Percentiles rank a stretch among this genome's conserved stretches.
Conservation (phyloP, 2,113 vertebrate genomes). For the Raphicerus campestris region DNA sequence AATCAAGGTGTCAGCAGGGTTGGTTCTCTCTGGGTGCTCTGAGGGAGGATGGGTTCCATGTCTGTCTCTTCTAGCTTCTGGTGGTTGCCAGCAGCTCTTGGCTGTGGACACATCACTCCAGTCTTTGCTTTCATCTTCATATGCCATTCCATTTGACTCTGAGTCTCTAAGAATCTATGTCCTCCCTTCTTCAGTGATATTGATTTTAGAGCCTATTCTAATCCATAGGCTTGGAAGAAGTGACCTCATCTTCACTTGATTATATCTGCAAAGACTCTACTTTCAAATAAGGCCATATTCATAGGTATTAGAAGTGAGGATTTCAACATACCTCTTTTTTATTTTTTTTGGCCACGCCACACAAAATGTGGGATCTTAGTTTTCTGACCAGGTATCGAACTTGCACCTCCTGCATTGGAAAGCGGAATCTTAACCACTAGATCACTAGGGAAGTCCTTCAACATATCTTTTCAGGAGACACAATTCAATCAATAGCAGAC, state of each 20-base stretch:
- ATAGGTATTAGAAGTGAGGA: neutral
- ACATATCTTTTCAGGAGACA: neutral
- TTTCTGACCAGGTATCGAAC: neutral
- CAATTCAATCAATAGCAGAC: neutral
- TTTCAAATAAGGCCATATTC: neutral
- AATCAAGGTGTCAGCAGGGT: neutral
- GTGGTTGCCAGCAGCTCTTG: neutral
- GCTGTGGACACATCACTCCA: neutral
- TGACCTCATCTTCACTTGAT: neutral
- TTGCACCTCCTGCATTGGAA: neutral
- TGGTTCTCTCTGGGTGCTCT: neutral
- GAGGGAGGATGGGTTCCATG: neutral
- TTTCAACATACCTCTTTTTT: neutral
- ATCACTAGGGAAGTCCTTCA: neutral
- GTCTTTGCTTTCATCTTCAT: neutral
- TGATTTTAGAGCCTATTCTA: neutral
- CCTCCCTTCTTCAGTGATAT: neutral
- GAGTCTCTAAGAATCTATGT: neutral
- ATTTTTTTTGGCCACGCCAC: neutral
- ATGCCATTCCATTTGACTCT: neutral
- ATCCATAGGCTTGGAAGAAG: neutral
- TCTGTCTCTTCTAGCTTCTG: neutral
- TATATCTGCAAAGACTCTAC: neutral
- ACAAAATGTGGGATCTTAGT: neutral
- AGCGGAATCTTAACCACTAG: neutral